Conservation (phyloP, 1,140 invertebrate genomes). For the Brachionus koreanus region DNA sequence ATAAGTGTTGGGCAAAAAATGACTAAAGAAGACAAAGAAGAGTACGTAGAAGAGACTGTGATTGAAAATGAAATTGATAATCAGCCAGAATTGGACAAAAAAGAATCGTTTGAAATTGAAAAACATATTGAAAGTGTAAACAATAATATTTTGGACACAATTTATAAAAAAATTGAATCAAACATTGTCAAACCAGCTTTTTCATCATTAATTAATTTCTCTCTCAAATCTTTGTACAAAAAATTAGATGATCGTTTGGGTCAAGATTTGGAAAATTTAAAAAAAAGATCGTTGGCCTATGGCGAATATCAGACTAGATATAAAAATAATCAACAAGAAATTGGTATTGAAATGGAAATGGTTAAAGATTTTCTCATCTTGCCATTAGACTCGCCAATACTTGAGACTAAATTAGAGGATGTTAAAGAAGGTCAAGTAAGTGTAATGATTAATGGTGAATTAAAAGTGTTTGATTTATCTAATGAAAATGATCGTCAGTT, state of each 20-base stretch:
- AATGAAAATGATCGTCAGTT: neutral
- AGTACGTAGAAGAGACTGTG: neutral
- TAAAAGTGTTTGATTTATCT: neutral
- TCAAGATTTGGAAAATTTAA: neutral
- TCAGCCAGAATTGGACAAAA: neutral
- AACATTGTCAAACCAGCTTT: neutral
- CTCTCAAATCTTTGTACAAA: neutral
- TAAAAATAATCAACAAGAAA: constrained; percentile 1
- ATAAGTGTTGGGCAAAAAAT: neutral
- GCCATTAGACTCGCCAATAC: neutral
- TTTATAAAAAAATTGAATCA: neutral
- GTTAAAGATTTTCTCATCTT: constrained; percentile 6
- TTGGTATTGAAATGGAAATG: neutral
- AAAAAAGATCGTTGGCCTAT: neutral
- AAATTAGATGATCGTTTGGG: neutral
- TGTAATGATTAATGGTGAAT: neutral
- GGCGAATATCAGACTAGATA: neutral
- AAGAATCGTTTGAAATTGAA: neutral
- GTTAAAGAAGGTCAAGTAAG: neutral
- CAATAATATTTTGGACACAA: neutral
- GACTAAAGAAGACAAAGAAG: neutral
- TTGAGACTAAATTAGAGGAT: neutral
- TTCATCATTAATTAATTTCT: neutral
- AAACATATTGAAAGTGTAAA: neutral
- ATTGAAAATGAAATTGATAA: neutral